phyloP scores from a whole-genome alignment of 2,113 vertebrate genomes.

The Myotis yumanensis region DNA sequence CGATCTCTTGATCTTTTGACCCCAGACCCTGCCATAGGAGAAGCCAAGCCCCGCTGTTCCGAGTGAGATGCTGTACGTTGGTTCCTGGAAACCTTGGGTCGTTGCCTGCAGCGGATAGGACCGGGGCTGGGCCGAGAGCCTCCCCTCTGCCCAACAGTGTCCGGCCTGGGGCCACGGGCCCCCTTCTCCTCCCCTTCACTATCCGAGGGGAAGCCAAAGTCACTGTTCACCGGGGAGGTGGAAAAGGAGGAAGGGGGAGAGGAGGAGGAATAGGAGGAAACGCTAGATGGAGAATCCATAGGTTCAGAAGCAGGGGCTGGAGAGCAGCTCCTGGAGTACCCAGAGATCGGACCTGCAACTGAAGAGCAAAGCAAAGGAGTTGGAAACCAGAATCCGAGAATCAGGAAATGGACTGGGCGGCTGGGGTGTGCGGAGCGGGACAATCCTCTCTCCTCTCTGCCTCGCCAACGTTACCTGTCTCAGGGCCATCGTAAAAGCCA shows the following conservation, averaged over 20 bases:
- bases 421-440: background rate
- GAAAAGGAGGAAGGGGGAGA: slow-evolving; percentile 62
- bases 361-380: slow-evolving; percentile 46
- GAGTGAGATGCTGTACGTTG: slow-evolving; percentile 12
- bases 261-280: slow-evolving; percentile 61
- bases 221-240: slow-evolving; percentile 74
- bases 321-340: slow-evolving; percentile 33
- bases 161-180: background rate
- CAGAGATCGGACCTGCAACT: slow-evolving; percentile 64
- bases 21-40: background rate
- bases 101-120: slow-evolving; percentile 64
- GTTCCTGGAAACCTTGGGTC: slow-evolving; percentile 42
- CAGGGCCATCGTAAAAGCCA: background rate
- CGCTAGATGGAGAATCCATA: slow-evolving; percentile 75
- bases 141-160: slow-evolving; percentile 47
- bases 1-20: slow-evolving; percentile 67
- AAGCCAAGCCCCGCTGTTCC: background rate
- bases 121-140: slow-evolving; percentile 25
- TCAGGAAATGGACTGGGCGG: background rate
- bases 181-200: slow-evolving; percentile 56
- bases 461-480: background rate
- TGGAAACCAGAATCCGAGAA: background rate
- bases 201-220: slow-evolving; percentile 86
- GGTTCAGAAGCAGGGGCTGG: slow-evolving; percentile 46
- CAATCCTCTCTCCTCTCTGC: background rate